A percentile compares a stretch with the other conserved stretches of the same genome.
These are phyloP conservation scores for Gymnorhina tibicen DNA, from an alignment of 2,113 vertebrate species.

Conservation along the genomic window DNA sequence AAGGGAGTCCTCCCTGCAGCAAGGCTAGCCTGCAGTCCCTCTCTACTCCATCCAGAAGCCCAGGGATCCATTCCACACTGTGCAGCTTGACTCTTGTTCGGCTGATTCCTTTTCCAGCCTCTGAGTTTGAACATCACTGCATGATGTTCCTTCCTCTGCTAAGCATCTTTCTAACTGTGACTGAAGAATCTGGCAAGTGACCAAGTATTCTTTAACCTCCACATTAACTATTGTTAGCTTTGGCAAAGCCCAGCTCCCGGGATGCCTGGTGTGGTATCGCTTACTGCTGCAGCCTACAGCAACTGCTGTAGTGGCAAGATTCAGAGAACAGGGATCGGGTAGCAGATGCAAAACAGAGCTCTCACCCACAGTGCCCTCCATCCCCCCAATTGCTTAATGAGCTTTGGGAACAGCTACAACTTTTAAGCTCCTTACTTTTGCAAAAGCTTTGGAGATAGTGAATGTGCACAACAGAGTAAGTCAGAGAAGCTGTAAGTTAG, in stretches of 20 bases:
- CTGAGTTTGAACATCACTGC: neutral
- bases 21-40: neutral
- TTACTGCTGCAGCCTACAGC: constrained; percentile 27
- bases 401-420: constrained; percentile 2
- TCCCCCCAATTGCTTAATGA: neutral
- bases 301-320: constrained; percentile 46
- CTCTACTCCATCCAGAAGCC: neutral
- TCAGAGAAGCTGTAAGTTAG: neutral
- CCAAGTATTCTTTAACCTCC: constrained; percentile 21
- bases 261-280: neutral
- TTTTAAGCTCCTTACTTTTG: neutral
- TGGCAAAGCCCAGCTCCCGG: constrained; percentile 15
- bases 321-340: neutral
- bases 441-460: neutral
- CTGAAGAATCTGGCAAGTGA: neutral
- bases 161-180: constrained; percentile 21
- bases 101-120: neutral
- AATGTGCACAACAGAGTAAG: neutral
- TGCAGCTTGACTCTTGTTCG: neutral
- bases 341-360: neutral
- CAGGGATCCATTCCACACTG: neutral
- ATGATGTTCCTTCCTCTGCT: neutral
- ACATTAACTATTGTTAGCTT: constrained; percentile 40
- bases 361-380: neutral
- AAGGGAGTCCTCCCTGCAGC: neutral